Base-by-base conservation (phyloP, 2,797 vertebrate genomes). In the Arctocebus calabarensis region DNA sequence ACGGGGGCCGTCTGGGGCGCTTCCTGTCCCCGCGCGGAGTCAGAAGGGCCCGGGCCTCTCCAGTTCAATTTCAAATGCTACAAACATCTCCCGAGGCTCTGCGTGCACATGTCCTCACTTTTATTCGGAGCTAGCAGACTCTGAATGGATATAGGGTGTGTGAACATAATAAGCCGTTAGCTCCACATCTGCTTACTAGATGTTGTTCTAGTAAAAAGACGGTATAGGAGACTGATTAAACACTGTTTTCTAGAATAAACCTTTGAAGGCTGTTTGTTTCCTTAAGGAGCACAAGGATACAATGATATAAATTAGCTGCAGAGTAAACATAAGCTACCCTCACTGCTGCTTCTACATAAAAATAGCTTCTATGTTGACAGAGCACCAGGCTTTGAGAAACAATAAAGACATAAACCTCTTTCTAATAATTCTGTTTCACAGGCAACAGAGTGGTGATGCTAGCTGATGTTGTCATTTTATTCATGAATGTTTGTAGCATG, bases 1-100 rank as follows among this genome's bases (percentile, higher is more conserved):
- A 97, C 97, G 20, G 97, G 93, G 98, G 97, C 98, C 96, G 98
- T 98, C 98, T 98, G 98, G 98, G 97, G 96, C 95, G 92, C 97
- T 98, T 98, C 98, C 98, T 98, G 98, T 97, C 98, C 97, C 97
- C 23, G 82, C 92, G 88, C 96, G 96, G 25, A 0, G 95, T 93
- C 96, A 29, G 85, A 96, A 97, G 98, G 98, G 97, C 96, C 90
- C 95, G 22, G 84, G 85, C 96, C 96, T 91, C 94, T 62, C 91
- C 88, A 48, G 89, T 90, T 94, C 74, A 82, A 95, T 98, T 95
- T 96, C 97, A 96, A 95, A 97, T 97, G 97, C 93, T 95, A 75
- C 90, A 92, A n/a, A 7, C 85, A 95, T 92, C 97, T 94, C 64
- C 93, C 81, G 91, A 93, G 82, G 84, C 90, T 87, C 90, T 79